A percentile compares a stretch with the other conserved stretches of the same genome.
These are phyloP conservation scores for Apis cerana DNA, from an alignment of 1,140 invertebrate species.

Conservation along the genomic window DNA sequence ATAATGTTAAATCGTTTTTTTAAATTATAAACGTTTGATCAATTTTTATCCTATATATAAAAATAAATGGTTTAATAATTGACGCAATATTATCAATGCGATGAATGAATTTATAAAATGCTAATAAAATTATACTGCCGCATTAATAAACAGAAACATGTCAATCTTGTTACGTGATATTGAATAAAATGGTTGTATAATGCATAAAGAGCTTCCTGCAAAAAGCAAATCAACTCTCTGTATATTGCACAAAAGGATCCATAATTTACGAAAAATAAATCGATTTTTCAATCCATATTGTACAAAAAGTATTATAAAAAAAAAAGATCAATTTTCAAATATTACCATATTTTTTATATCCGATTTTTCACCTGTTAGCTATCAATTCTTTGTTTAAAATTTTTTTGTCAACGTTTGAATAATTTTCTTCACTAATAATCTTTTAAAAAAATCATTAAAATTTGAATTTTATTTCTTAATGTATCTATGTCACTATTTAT, in stretches of 20 bases:
- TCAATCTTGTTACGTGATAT: background rate
- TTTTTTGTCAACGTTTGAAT: background rate
- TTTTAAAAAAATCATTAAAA: background rate
- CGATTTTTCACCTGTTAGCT: background rate
- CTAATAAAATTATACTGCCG: background rate
- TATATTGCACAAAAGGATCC: conserved; percentile 14
- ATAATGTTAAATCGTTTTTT: background rate
- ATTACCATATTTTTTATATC: background rate
- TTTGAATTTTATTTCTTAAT: background rate
- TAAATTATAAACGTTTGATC: background rate
- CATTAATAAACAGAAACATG: background rate
- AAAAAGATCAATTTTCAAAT: conserved; percentile 6
- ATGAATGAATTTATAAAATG: background rate
- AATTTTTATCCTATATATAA: background rate
- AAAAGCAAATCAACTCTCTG: conserved; percentile 16
- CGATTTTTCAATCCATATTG: conserved; percentile 2
- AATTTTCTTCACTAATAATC: background rate
- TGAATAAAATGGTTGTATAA: conserved; percentile 14
- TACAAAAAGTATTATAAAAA: background rate
- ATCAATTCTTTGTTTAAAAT: background rate
- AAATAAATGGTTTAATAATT: background rate
- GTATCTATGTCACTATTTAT: background rate
- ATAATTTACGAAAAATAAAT: conserved; percentile 11
- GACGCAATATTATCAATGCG: background rate
- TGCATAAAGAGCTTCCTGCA: background rate